Evolutionary conservation across 2,113 vertebrate genomes (phyloP).

Genomic region (Rhombomys opimus): DNA sequence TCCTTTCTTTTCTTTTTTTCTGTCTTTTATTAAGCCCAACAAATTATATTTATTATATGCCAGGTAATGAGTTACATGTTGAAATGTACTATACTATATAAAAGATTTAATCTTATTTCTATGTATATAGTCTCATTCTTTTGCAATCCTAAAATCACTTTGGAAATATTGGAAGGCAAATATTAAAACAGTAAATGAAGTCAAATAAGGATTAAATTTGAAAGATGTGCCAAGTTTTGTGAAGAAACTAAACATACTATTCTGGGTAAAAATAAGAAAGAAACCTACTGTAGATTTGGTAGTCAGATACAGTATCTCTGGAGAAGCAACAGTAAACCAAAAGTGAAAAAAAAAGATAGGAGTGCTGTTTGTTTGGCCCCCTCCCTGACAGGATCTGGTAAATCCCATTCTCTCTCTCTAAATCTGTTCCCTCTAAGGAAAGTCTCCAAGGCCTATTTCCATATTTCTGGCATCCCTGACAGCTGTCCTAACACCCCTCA

Average conservation of each 20-base stretch:
- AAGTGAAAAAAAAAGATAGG: neutral
- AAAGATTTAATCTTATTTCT: neutral
- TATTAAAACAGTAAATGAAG: neutral
- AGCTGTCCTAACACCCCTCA: too few species aligned
- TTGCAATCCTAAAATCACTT: neutral
- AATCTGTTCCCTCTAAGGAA: too few species aligned
- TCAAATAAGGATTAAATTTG: neutral
- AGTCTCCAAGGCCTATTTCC: too few species aligned
- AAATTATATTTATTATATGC: neutral
- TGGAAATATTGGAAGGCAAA: neutral
- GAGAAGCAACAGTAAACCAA: neutral
- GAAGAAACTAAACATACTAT: neutral
- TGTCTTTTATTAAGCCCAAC: neutral
- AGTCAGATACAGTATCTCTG: neutral
- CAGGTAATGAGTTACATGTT: neutral
- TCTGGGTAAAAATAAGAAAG: neutral
- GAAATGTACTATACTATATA: neutral
- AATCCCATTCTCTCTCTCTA: too few species aligned
- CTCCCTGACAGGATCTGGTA: too few species aligned
- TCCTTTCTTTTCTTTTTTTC: neutral
- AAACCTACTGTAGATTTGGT: neutral
- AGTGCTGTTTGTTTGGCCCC: too few species aligned
- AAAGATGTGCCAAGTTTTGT: neutral
- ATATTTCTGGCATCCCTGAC: too few species aligned
- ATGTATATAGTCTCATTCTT: neutral